Conservation (phyloP, 2,888 invertebrate species). For the Dascillus cervinus region DNA sequence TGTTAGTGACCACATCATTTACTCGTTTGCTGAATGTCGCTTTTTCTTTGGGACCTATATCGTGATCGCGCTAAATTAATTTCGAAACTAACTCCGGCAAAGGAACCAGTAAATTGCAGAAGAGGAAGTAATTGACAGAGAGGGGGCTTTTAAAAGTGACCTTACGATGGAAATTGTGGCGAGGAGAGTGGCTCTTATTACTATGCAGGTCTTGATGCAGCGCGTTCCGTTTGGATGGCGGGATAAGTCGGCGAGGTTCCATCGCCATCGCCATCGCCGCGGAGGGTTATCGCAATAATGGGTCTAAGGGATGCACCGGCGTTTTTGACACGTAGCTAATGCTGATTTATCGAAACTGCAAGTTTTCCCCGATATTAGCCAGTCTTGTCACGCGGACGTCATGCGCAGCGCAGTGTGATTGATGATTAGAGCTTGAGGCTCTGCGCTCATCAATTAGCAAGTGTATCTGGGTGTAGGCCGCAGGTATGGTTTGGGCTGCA, state of each 20-base stretch:
- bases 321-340: slow-evolving; percentile 15
- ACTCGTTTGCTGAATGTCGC: slow-evolving; percentile 37
- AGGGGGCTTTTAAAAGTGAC: too few relatives aligned
- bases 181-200: too few relatives aligned
- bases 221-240: slow-evolving; percentile 2
- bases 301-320: not conserved
- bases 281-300: not conserved
- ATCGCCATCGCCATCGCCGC: not conserved
- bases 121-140: slow-evolving; percentile 14
- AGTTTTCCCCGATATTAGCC: slow-evolving; percentile 23
- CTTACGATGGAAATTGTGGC: too few relatives aligned
- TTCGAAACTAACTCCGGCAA: slow-evolving; percentile 17
- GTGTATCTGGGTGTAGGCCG: slow-evolving; percentile 15
- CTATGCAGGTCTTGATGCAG: not conserved
- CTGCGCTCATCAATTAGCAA: slow-evolving; percentile 26
- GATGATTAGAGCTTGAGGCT: slow-evolving; percentile 25
- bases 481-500: slow-evolving; percentile 1
- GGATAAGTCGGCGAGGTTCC: slow-evolving; percentile 1
- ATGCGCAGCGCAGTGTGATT: slow-evolving; percentile 27
- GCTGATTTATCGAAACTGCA: slow-evolving; percentile 30
- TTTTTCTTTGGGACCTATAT: slow-evolving; percentile 22
- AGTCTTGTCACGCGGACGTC: slow-evolving; percentile 28
- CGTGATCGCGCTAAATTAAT: slow-evolving; percentile 19
- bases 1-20: slow-evolving; percentile 36
- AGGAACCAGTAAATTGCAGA: slow-evolving; percentile 15